These are phyloP conservation scores for Lontra canadensis DNA, from an alignment of 2,113 vertebrate genomes.

Conservation along the genomic window DNA sequence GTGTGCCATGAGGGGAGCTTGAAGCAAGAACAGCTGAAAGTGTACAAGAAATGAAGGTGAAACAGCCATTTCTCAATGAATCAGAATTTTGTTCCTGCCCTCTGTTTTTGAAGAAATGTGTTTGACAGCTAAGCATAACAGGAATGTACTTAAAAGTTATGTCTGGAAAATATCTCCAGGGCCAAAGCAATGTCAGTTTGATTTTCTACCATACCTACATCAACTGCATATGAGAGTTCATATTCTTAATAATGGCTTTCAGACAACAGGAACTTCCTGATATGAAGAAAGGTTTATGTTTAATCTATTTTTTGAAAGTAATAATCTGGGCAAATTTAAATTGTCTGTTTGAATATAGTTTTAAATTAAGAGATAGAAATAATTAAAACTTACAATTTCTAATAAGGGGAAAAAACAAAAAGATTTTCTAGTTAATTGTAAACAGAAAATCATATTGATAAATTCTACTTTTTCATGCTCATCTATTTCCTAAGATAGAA, in stretches of 20 bases:
- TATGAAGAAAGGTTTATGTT: neutral
- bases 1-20: neutral
- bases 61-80: slow-evolving; percentile 42
- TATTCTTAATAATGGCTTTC: neutral
- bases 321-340: slow-evolving; percentile 1
- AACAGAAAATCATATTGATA: neutral
- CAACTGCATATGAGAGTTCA: neutral
- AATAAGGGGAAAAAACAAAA: neutral
- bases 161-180: slow-evolving; percentile 42
- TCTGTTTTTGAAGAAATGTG: slow-evolving; percentile 46
- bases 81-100: neutral
- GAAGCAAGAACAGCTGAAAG: neutral
- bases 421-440: neutral
- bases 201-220: slow-evolving; percentile 3
- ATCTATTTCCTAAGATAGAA: neutral
- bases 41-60: slow-evolving; percentile 18
- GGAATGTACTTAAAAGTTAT: slow-evolving; percentile 39
- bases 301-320: neutral
- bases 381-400: neutral
- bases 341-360: neutral
- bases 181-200: slow-evolving; percentile 12
- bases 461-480: neutral
- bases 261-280: neutral
- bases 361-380: slow-evolving; percentile 28
- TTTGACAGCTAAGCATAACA: slow-evolving; percentile 36